Percentiles rank a stretch among this genome's conserved stretches.
phyloP scores from a whole-genome alignment of 2,888 invertebrate species.

The Andricus quercusramuli region DNA sequence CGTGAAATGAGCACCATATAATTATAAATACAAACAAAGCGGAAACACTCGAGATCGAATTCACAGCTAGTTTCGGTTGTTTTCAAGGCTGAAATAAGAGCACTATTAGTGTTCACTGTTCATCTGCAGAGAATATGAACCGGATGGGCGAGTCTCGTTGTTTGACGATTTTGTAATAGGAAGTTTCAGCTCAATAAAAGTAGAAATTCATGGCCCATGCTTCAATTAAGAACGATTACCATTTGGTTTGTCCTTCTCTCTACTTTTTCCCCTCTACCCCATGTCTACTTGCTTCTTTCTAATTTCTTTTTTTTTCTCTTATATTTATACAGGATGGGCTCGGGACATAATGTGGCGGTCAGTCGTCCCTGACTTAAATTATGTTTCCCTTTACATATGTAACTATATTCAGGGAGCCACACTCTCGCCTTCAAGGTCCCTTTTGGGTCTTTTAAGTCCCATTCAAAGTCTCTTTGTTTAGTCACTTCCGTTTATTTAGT shows the following conservation, averaged over 20 bases:
- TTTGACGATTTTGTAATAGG: conserved; percentile 25
- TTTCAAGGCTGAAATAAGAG: conserved; percentile 24
- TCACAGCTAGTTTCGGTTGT: conserved; percentile 7
- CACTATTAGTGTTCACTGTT: not conserved
- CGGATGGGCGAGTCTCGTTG: conserved; percentile 35
- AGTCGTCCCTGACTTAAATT: conserved; percentile 22
- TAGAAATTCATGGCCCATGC: conserved; percentile 24
- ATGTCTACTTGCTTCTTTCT: not conserved
- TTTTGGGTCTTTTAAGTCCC: conserved; percentile 8
- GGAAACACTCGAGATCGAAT: too few species aligned
- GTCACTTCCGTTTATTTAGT: not conserved
- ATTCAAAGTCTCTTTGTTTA: not conserved
- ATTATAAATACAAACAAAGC: too few species aligned
- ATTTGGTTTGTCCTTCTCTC: not conserved
- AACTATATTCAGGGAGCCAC: conserved; percentile 19
- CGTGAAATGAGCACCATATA: too few species aligned
- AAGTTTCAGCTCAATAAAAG: not conserved
- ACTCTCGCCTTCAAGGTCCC: not conserved
- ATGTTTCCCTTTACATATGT: conserved; percentile 21
- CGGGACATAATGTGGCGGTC: not conserved
- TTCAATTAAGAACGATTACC: conserved; percentile 17
- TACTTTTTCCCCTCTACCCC: not conserved
- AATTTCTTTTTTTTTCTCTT: not conserved
- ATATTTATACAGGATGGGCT: not conserved
- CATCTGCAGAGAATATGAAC: conserved; percentile 12